These are phyloP conservation scores for Carcinoscorpius rotundicauda DNA, from an alignment of 1,140 invertebrate genomes.

Conservation along the genomic window DNA sequence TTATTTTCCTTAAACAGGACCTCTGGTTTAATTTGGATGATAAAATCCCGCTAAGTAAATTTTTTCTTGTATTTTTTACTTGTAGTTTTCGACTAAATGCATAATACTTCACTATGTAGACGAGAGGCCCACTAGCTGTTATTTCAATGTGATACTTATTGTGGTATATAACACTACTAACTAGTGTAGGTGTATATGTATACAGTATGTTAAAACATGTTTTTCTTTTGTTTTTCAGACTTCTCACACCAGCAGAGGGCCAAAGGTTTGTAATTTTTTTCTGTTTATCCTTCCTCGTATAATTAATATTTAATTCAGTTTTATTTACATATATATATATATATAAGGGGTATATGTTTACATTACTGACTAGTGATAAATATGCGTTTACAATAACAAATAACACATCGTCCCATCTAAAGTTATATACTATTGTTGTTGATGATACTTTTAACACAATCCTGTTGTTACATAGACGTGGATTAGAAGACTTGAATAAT, in stretches of 20 bases:
- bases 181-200: too few relatives aligned
- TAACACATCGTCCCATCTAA: not conserved
- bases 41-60: too few relatives aligned
- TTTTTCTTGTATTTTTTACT: too few relatives aligned
- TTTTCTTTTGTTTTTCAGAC: constrained; percentile 11
- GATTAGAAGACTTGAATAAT: too few relatives aligned
- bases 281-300: not conserved
- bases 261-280: constrained; percentile 12
- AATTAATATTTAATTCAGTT: not conserved
- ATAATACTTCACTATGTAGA: too few relatives aligned
- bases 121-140: too few relatives aligned
- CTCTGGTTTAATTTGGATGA: too few relatives aligned
- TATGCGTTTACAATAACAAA: not conserved
- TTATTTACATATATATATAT: not conserved
- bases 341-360: not conserved
- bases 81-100: too few relatives aligned
- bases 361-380: not conserved
- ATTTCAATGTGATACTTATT: too few relatives aligned
- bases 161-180: too few relatives aligned
- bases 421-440: not conserved
- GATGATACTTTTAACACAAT: not conserved
- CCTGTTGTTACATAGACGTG: too few relatives aligned
- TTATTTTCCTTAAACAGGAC: too few relatives aligned
- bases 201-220: not conserved
- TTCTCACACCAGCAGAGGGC: constrained; percentile 11